A percentile compares a stretch with the other conserved stretches of the same genome.
phyloP scores from a whole-genome alignment of 2,797 vertebrate genomes.

The Microcaecilia unicolor region DNA sequence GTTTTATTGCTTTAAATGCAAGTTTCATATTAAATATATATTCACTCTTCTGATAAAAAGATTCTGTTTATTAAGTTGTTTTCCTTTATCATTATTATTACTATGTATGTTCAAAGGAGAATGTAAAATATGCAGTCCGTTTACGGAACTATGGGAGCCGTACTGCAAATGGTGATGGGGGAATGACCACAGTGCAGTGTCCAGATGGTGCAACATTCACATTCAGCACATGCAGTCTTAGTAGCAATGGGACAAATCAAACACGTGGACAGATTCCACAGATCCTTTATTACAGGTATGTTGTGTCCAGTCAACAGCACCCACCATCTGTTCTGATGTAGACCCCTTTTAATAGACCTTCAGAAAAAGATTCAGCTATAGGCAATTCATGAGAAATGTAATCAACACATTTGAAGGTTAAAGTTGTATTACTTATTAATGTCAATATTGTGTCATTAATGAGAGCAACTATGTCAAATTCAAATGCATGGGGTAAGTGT shows the following conservation, averaged over 20 bases:
- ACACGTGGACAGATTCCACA: conserved; percentile 95
- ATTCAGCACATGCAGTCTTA: conserved; percentile 94
- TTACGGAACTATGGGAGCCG: conserved; percentile 94
- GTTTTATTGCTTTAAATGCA: background rate
- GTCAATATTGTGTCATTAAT: too few species aligned
- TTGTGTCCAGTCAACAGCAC: too few species aligned
- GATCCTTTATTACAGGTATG: conserved; percentile 94
- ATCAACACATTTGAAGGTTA: too few species aligned
- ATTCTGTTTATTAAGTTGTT: too few species aligned
- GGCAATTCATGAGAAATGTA: too few species aligned
- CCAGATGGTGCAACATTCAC: conserved; percentile 92
- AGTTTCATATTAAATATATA: background rate
- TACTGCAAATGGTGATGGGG: conserved; percentile 96
- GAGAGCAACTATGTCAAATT: too few species aligned
- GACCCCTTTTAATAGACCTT: too few species aligned
- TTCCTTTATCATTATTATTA: background rate
- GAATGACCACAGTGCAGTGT: conserved; percentile 97
- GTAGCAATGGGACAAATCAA: conserved; percentile 97
- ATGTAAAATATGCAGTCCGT: conserved; percentile 90
- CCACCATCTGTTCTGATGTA: too few species aligned
- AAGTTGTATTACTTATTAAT: too few species aligned
- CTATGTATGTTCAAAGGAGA: conserved; percentile 65
- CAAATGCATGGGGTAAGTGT: too few species aligned
- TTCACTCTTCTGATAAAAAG: conserved; percentile 4
- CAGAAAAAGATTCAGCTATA: too few species aligned